phyloP scores from a whole-genome alignment of 2,888 invertebrate genomes.

The Scotopteryx bipunctaria region DNA sequence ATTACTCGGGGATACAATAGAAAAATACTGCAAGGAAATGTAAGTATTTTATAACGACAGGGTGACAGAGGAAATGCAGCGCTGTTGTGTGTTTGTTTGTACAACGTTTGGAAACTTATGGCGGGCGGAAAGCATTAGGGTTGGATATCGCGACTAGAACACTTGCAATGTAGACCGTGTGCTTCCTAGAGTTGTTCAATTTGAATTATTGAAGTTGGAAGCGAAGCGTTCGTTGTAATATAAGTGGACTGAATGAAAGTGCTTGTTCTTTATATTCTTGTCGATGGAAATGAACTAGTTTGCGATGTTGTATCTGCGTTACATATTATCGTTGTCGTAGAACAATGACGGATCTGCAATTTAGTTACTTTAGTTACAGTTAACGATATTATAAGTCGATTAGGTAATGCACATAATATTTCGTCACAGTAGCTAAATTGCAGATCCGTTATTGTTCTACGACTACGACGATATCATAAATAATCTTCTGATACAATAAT shows the following conservation, averaged over 20 bases:
- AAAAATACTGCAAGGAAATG: slow-evolving; percentile 34
- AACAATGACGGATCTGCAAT: no score
- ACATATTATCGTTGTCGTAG: no score
- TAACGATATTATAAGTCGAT: no score
- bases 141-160: not conserved
- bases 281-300: not conserved
- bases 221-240: no score
- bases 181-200: not conserved
- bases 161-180: not conserved
- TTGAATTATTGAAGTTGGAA: not conserved
- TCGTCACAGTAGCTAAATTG: no score
- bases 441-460: no score
- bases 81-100: slow-evolving; percentile 10
- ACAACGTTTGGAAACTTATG: slow-evolving; percentile 13
- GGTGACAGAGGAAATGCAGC: slow-evolving; percentile 23
- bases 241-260: no score
- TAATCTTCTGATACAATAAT: not conserved
- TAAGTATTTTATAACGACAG: slow-evolving; percentile 31
- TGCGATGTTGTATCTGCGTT: no score
- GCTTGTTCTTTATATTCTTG: no score
- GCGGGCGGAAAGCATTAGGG: slow-evolving; percentile 1
- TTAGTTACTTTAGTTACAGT: no score
- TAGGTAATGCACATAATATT: no score
- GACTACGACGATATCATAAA: no score
- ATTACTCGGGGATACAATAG: slow-evolving; percentile 33